Percentiles rank a stretch among this genome's conserved stretches.
These are phyloP conservation scores for Lophochroa leadbeateri DNA, from an alignment of 2,113 vertebrate species.

Conservation along the genomic window DNA sequence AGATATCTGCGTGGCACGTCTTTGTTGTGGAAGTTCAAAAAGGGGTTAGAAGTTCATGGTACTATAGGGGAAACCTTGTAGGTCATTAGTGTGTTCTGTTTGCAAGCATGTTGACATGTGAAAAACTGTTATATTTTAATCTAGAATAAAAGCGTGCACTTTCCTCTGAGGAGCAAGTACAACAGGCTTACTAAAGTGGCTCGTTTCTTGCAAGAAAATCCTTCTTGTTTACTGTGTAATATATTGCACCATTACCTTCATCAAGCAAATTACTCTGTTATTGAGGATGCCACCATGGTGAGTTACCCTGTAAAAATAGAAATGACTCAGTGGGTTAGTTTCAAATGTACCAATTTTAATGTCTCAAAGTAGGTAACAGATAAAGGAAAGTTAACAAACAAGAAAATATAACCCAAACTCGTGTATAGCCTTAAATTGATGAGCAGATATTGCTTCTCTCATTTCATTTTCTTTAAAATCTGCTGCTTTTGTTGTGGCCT, in stretches of 20 bases:
- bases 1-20: background rate
- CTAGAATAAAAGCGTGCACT: slow-evolving; percentile 96
- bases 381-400: background rate
- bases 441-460: background rate
- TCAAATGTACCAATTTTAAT: background rate
- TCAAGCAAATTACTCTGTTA: slow-evolving; percentile 92
- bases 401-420: background rate
- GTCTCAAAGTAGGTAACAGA: background rate
- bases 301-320: slow-evolving; percentile 33
- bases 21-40: background rate
- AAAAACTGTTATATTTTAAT: background rate
- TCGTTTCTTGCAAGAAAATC: slow-evolving; percentile 95
- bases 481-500: background rate
- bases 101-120: background rate
- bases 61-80: background rate
- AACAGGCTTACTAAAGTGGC: slow-evolving; percentile 93
- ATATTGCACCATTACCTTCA: slow-evolving; percentile 96
- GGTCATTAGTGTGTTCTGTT: fast-evolving
- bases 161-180: slow-evolving; percentile 95
- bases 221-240: slow-evolving; percentile 95
- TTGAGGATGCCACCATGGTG: slow-evolving; percentile 97
- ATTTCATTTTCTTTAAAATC: background rate
- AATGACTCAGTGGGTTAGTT: background rate
- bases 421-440: background rate
- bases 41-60: background rate